Evolutionary conservation across 2,113 vertebrate species (phyloP).

Genomic region (Lates calcarifer): DNA sequence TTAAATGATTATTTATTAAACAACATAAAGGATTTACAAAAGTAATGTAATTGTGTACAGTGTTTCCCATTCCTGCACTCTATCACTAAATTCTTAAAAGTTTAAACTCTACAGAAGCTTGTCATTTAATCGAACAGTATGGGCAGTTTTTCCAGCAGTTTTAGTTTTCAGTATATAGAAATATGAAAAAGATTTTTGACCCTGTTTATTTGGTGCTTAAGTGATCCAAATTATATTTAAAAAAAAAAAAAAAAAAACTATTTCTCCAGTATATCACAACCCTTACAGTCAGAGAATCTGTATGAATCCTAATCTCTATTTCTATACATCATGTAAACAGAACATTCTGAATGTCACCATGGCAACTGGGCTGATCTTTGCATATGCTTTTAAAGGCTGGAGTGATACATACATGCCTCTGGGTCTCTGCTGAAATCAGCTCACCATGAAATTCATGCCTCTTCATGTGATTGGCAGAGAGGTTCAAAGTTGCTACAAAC

Average conservation of each 20-base stretch:
- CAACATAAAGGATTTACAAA: neutral
- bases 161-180: neutral
- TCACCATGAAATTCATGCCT: slow-evolving; percentile 16
- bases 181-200: neutral
- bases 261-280: neutral
- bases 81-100: neutral
- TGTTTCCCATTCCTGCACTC: neutral
- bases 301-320: neutral
- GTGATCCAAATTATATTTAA: slow-evolving; percentile 5
- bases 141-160: neutral
- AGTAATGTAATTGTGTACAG: neutral
- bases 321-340: slow-evolving; percentile 9
- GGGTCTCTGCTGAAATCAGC: slow-evolving; percentile 31
- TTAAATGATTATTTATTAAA: slow-evolving; percentile 65
- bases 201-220: neutral
- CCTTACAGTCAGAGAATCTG: slow-evolving; percentile 18
- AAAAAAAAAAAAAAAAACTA: too few relatives aligned
- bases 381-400: too few relatives aligned
- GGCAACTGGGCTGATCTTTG: slow-evolving; percentile 38
- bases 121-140: neutral
- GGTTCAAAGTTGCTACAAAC: slow-evolving; percentile 5
- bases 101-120: neutral
- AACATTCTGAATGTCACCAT: slow-evolving; percentile 32
- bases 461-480: neutral
- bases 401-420: slow-evolving; percentile 12